Evolutionary conservation across 1,140 invertebrate species (phyloP), one percentile per base, ranked within the genome.

Genomic region (Pygmarrhopalites habei): DNA sequence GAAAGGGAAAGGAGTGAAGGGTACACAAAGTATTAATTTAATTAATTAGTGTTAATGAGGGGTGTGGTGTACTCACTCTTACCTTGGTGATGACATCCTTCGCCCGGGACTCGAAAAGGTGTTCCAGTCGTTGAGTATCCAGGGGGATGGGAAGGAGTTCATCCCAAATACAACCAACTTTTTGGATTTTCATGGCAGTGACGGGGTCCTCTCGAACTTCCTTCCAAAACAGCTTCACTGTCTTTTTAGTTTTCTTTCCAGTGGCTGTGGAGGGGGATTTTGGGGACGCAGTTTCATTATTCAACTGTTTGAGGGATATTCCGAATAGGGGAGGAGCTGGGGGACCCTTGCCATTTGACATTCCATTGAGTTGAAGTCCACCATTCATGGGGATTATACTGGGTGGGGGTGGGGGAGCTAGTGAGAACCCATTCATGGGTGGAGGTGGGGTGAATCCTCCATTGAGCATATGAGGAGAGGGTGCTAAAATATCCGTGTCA

Each of bases 161-260:
- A 75, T 96, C 92, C 97, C 97, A 99, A 72, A 99, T 90, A 64
- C 92, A 92, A 10, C 83, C 83, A 43, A 79, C 79, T 62, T 79
- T 75, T 69, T 85, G 85, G 64, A 83, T 74, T 64, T 83, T 82
- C 3, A 85, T 81, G 39, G 86, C 77, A 15, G 88, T 84, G 19
- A 87, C 81, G 21, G 85, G 83, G 74, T 92, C 90, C 65, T 95
- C 90, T 65, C 89, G 82, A 4, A 92, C 85, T 78, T 98, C 92
- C 74, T 90, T 90, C 96, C 96, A 99, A 76, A 99, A 98, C n/a
- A 99, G 79, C 79, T 97, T 97, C 3, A 98, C 87, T n/a, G 95
- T 98, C 76, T 98, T 98, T 75, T 96, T 97, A 71, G 85, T 93
- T 75, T 96, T 96, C 73, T 87, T 88, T 28, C 55, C 39, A 25